These are phyloP conservation scores for Drosophila malerkotliana DNA, from an alignment of 1,140 invertebrate species.

Conservation along the genomic window DNA sequence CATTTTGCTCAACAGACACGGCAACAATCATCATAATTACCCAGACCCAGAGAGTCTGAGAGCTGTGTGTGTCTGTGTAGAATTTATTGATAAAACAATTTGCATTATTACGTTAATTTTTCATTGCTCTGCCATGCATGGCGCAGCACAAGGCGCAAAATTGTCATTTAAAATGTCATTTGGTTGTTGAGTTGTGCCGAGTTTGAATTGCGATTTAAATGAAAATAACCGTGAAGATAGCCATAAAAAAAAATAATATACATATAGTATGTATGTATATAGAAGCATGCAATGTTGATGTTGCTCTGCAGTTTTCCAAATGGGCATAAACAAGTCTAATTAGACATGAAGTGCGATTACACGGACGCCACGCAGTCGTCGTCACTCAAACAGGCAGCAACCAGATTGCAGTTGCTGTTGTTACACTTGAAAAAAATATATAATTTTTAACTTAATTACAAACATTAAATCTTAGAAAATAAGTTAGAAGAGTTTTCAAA, in stretches of 20 bases:
- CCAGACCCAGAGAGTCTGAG: slow-evolving; percentile 17
- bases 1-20: slow-evolving; percentile 52
- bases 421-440: not conserved
- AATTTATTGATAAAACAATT: slow-evolving; percentile 82
- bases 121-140: slow-evolving; percentile 45
- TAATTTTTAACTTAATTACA: too few species aligned
- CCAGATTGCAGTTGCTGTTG: slow-evolving; percentile 18
- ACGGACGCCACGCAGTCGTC: slow-evolving; percentile 72
- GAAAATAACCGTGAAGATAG: slow-evolving; percentile 82
- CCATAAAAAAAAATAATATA: slow-evolving; percentile 62
- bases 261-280: slow-evolving; percentile 4
- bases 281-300: slow-evolving; percentile 12
- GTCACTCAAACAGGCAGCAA: slow-evolving; percentile 62
- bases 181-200: slow-evolving; percentile 39
- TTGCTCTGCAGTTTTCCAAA: slow-evolving; percentile 62
- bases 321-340: slow-evolving; percentile 82
- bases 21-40: slow-evolving; percentile 65
- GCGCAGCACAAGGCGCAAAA: slow-evolving; percentile 66
- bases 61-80: slow-evolving; percentile 56
- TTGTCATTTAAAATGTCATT: slow-evolving; percentile 81
- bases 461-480: too few species aligned
- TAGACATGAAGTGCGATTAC: slow-evolving; percentile 82
- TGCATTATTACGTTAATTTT: slow-evolving; percentile 78
- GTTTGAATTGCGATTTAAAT: slow-evolving; percentile 79
- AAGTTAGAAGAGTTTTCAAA: too few species aligned